A percentile compares a stretch with the other conserved stretches of the same genome.
Evolutionary conservation across 2,113 vertebrate genomes (phyloP).

Genomic region (Ascaphus truei): DNA sequence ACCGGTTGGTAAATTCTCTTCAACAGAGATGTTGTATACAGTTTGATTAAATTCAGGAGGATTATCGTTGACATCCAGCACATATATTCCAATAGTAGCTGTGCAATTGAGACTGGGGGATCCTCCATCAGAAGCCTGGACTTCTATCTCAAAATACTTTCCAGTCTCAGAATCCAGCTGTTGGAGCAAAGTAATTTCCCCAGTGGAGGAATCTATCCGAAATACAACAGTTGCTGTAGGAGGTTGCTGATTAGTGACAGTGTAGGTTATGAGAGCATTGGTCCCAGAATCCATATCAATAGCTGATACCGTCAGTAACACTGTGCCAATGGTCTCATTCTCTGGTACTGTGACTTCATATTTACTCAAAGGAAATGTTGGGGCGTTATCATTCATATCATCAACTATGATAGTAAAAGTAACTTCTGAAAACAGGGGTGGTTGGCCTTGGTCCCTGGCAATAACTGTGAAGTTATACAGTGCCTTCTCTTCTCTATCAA

Average conservation of each 20-base stretch:
- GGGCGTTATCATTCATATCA: slow-evolving; percentile 63
- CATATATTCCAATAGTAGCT: slow-evolving; percentile 46
- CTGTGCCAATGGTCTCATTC: slow-evolving; percentile 29
- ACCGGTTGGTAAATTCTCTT: slow-evolving; percentile 62
- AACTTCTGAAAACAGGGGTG: slow-evolving; percentile 38
- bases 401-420: slow-evolving; percentile 43
- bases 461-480: slow-evolving; percentile 56
- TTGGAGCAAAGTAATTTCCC: slow-evolving; percentile 51
- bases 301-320: slow-evolving; percentile 48
- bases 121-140: slow-evolving; percentile 64
- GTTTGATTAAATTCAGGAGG: slow-evolving; percentile 61
- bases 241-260: slow-evolving; percentile 49
- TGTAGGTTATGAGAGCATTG: slow-evolving; percentile 54
- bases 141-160: slow-evolving; percentile 48
- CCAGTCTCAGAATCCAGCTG: slow-evolving; percentile 58
- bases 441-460: slow-evolving; percentile 67
- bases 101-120: slow-evolving; percentile 41
- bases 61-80: slow-evolving; percentile 66
- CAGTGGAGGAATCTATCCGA: slow-evolving; percentile 43
- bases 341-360: slow-evolving; percentile 51
- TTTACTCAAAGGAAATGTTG: slow-evolving; percentile 44
- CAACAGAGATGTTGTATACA: slow-evolving; percentile 47
- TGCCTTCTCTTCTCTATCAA: slow-evolving; percentile 61
- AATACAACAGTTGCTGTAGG: slow-evolving; percentile 34
- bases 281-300: slow-evolving; percentile 55